A percentile compares a stretch with the other conserved stretches of the same genome.
Conservation (phyloP, 2,888 invertebrate species). For the Spilarctia lutea region DNA sequence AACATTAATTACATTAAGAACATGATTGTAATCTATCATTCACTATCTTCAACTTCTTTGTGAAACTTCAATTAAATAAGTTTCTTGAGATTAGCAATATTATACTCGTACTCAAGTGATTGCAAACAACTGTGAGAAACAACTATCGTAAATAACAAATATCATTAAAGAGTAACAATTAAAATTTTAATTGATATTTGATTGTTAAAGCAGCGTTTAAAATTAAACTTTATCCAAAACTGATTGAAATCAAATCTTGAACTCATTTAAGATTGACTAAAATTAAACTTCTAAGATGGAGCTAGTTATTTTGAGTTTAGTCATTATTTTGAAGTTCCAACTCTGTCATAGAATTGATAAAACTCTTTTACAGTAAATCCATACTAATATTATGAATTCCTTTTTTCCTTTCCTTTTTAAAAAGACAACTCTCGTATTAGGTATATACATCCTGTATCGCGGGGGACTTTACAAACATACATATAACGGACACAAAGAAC, state of each 20-base stretch:
- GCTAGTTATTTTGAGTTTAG: background rate
- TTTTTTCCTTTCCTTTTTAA: too few relatives aligned
- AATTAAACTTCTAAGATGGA: background rate
- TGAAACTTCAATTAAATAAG: background rate
- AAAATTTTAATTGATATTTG: background rate
- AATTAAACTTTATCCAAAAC: background rate
- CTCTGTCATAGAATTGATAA: background rate
- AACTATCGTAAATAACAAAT: background rate
- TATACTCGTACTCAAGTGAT: background rate
- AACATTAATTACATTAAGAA: background rate
- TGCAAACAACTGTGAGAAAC: background rate
- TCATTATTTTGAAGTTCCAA: background rate
- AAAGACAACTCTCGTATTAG: too few relatives aligned
- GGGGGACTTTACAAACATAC: too few relatives aligned
- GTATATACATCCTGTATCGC: too few relatives aligned
- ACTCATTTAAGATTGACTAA: background rate
- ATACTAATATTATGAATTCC: too few relatives aligned
- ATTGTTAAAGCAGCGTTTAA: background rate
- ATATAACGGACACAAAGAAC: too few relatives aligned
- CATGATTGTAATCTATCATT: background rate
- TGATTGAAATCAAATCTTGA: background rate
- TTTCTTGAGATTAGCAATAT: background rate
- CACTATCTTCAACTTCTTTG: background rate
- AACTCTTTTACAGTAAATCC: background rate
- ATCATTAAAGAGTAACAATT: background rate